Conservation (phyloP, 2,888 invertebrate genomes). For the Argyresthia goedartella region DNA sequence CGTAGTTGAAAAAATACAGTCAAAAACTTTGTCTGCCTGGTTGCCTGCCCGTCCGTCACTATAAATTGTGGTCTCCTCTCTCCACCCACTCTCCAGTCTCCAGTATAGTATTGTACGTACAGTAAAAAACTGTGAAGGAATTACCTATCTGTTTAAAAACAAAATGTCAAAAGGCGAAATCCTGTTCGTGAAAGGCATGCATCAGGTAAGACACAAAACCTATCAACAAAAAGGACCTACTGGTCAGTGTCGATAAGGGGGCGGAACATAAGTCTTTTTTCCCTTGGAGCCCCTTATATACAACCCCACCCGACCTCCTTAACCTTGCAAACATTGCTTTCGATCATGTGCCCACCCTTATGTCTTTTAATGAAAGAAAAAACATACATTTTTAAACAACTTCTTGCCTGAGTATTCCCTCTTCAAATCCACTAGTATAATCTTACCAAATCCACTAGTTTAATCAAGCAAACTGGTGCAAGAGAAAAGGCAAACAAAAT, state of each 20-base stretch:
- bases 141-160: not conserved
- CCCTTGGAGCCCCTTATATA: not conserved
- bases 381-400: not conserved
- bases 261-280: too few species aligned
- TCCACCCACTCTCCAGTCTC: not conserved
- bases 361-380: too few species aligned
- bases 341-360: not conserved
- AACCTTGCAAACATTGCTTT: not conserved
- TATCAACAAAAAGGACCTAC: not conserved
- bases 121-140: not conserved
- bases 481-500: too few species aligned
- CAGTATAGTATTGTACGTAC: not conserved
- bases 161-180: slow-evolving; percentile 31
- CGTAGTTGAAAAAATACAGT: too few species aligned
- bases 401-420: too few species aligned
- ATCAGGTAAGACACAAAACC: slow-evolving; percentile 16
- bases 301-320: not conserved
- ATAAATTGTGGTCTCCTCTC: too few species aligned
- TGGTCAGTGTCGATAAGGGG: too few species aligned
- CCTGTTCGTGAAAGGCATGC: slow-evolving; percentile 38
- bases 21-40: too few species aligned
- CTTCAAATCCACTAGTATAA: too few species aligned
- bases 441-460: too few species aligned
- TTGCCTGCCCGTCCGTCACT: too few species aligned
- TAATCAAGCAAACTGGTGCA: too few species aligned